phyloP scores from a whole-genome alignment of 2,113 vertebrate genomes.

The Podarcis muralis region DNA sequence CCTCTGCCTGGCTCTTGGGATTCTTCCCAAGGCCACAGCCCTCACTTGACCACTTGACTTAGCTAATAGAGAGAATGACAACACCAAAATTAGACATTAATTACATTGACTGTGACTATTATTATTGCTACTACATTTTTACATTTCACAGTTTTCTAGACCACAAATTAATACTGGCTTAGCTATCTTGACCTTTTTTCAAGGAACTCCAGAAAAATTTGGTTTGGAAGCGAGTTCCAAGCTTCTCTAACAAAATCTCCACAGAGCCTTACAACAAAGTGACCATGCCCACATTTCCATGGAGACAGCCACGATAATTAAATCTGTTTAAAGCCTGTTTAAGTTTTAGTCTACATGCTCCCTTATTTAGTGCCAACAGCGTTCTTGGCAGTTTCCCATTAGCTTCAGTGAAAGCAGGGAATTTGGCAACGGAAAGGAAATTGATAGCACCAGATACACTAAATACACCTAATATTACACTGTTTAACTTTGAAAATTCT shows the following conservation, averaged over 20 bases:
- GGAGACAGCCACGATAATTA: neutral
- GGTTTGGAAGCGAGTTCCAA: neutral
- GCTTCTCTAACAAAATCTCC: neutral
- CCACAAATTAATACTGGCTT: neutral
- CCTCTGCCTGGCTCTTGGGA: no score
- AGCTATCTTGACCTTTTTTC: neutral
- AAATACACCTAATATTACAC: slow-evolving; percentile 8
- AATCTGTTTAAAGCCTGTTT: neutral
- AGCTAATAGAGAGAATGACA: neutral
- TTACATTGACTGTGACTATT: neutral
- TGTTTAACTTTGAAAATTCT: neutral
- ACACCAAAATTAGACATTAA: neutral
- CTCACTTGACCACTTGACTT: neutral
- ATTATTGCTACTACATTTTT: neutral
- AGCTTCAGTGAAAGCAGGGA: neutral
- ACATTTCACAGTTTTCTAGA: neutral
- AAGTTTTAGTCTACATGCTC: neutral
- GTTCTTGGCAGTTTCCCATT: neutral
- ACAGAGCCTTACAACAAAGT: neutral
- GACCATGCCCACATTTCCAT: neutral
- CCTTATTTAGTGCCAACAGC: neutral
- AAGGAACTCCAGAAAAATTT: neutral
- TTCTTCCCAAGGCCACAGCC: no score
- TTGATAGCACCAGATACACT: slow-evolving; percentile 33
- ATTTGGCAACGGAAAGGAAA: neutral